Base-by-base conservation (phyloP, 2,797 vertebrate species). In the Chrosomus eos region DNA sequence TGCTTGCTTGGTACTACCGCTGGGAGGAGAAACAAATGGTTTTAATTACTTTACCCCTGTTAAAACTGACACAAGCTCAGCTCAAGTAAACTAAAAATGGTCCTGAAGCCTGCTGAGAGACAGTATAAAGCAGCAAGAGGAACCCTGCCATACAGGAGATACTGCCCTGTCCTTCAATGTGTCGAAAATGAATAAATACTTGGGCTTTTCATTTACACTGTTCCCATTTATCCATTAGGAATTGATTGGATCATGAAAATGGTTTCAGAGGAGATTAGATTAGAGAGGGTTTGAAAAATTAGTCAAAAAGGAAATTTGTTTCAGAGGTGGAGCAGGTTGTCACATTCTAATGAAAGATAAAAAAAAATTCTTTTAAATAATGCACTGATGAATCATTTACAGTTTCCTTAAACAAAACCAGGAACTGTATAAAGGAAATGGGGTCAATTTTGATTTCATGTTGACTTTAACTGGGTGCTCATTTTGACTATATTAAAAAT, bases 41-140 rank as follows among this genome's bases (percentile, higher is more conserved):
- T 72, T 81, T 60, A 60, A 72, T 81, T 60, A 72, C 53, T 81
- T 72, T 72, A 45, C 36, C 53, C 14, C n/a, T n/a, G 19, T 71
- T 45, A 45, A 5, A 45, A 45, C 43, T 6, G 21, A 68, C 43
- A 72, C 51, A 45, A 18, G 53, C 72, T 60, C 36, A 81, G 80
- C 33, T 43, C 9, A 55, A 31, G 51, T 31, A 60, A 72, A 81
- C 80, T 23, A 55, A 58, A 81, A 70, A 48, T 53, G 45, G n/a
- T 51, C 28, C 64, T 33, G 60, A 48, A 53, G 21, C 28, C 64
- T 55, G 31, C 33, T 28, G 8, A 81, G 66, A 58, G 16, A 71
- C n/a, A 7, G 5, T 43, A 38, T 38, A 68, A 55, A 55, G 36
- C 40, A 58, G 16, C n/a, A 55, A 58, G 26, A 71, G 33, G 26